Conservation (phyloP, 2,797 vertebrate genomes). For the Basileuterus tristriatus region DNA sequence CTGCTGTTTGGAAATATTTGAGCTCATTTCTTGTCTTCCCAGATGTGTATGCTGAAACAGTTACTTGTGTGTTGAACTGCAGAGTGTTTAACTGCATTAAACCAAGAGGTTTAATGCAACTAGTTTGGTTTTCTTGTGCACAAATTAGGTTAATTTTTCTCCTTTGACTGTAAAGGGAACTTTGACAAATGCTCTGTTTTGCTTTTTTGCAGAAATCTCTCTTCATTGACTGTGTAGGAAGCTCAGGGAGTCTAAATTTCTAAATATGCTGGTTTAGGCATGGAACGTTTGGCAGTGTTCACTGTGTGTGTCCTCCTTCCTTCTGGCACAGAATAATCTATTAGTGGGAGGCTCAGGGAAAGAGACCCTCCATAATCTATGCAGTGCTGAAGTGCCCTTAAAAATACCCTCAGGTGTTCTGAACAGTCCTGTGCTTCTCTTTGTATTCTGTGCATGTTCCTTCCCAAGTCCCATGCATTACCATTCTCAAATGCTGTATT, state of each 20-base stretch:
- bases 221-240: not conserved
- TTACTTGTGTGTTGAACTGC: not conserved
- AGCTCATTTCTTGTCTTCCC: not conserved
- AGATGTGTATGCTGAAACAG: not conserved
- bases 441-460: not conserved
- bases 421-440: not conserved
- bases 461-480: not conserved
- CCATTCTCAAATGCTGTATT: not conserved
- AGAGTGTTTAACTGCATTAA: not conserved
- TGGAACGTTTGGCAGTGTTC: not conserved
- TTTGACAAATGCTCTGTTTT: not conserved
- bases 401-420: not conserved
- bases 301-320: not conserved
- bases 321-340: not conserved
- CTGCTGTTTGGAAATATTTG: not conserved
- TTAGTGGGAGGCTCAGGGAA: not conserved
- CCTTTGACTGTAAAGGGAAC: not conserved
- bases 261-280: not conserved
- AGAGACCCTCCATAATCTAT: not conserved
- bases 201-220: not conserved
- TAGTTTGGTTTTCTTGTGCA: not conserved
- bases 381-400: not conserved
- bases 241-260: not conserved
- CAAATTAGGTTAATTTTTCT: not conserved
- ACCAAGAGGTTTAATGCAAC: not conserved